Evolutionary conservation across 2,888 invertebrate species (phyloP).

Genomic region (Junonia oenone): DNA sequence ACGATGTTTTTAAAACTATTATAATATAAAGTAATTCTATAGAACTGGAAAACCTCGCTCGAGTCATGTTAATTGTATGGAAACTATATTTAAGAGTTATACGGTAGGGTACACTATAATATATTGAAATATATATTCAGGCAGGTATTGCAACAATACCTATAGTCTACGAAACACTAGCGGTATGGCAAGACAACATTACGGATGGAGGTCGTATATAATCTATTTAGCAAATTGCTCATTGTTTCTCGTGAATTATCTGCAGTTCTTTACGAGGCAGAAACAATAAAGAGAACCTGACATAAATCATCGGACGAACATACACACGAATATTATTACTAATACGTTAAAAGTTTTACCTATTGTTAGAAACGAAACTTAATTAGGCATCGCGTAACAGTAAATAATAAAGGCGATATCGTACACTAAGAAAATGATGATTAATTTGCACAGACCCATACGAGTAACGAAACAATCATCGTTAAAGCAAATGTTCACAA

Average conservation of each 20-base stretch:
- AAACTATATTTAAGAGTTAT: constrained; percentile 3
- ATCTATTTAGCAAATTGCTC: constrained; percentile 76
- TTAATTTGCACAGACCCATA: constrained; percentile 40
- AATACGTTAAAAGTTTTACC: constrained; percentile 51
- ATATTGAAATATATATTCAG: constrained; percentile 22
- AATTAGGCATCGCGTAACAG: constrained; percentile 42
- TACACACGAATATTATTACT: constrained; percentile 57
- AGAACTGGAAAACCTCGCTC: constrained; percentile 7
- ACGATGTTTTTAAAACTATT: constrained; percentile 18
- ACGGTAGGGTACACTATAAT: constrained; percentile 9
- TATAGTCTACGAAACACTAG: constrained; percentile 68
- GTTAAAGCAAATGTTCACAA: constrained; percentile 36
- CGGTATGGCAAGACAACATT: constrained; percentile 77
- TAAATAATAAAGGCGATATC: constrained; percentile 33
- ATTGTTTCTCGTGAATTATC: constrained; percentile 71
- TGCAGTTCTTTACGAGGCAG: constrained; percentile 68
- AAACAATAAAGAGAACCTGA: constrained; percentile 71
- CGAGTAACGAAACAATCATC: constrained; percentile 44
- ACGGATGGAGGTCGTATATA: constrained; percentile 74
- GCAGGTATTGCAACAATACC: constrained; percentile 53
- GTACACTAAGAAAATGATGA: constrained; percentile 36
- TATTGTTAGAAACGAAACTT: constrained; percentile 59
- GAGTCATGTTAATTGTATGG: constrained; percentile 1
- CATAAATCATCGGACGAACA: constrained; percentile 69
- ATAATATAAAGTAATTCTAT: constrained; percentile 9